Percentiles rank a stretch among this genome's conserved stretches.
Evolutionary conservation across 2,888 invertebrate species (phyloP).

Genomic region (Phania funesta): DNA sequence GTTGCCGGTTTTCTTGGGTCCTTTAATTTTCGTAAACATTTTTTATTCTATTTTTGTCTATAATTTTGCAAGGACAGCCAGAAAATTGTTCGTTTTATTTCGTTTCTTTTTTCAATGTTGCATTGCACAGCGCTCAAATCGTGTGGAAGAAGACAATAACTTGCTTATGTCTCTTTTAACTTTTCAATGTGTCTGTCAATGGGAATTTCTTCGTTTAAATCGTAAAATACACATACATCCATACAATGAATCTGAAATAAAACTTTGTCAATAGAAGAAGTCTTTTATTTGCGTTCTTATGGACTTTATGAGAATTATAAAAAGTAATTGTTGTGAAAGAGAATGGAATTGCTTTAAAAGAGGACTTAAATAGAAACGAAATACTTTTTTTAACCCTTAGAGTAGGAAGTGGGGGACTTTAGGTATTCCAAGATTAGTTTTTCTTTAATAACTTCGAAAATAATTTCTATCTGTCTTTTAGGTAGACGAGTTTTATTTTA

Average conservation of each 20-base stretch:
- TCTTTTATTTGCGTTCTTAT: too few relatives aligned
- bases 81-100: not conserved
- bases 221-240: not conserved
- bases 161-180: slow-evolving; percentile 18
- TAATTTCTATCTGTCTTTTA: too few relatives aligned
- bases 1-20: not conserved
- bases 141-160: slow-evolving; percentile 36
- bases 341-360: too few relatives aligned
- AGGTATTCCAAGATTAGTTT: too few relatives aligned
- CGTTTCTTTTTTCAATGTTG: not conserved
- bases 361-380: too few relatives aligned
- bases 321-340: too few relatives aligned
- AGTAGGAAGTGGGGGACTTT: too few relatives aligned
- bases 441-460: too few relatives aligned
- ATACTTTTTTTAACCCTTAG: too few relatives aligned
- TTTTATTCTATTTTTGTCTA: slow-evolving; percentile 3
- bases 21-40: not conserved
- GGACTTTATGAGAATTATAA: too few relatives aligned
- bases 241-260: slow-evolving; percentile 9
- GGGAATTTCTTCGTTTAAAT: not conserved
- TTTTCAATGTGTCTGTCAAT: slow-evolving; percentile 14
- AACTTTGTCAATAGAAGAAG: slow-evolving; percentile 22
- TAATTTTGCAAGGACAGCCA: not conserved
- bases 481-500: too few relatives aligned
- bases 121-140: not conserved